Evolutionary conservation across 2,797 vertebrate genomes (phyloP), one percentile per base, ranked within the genome.

Genomic region (Cryptoblepharus egeriae): DNA sequence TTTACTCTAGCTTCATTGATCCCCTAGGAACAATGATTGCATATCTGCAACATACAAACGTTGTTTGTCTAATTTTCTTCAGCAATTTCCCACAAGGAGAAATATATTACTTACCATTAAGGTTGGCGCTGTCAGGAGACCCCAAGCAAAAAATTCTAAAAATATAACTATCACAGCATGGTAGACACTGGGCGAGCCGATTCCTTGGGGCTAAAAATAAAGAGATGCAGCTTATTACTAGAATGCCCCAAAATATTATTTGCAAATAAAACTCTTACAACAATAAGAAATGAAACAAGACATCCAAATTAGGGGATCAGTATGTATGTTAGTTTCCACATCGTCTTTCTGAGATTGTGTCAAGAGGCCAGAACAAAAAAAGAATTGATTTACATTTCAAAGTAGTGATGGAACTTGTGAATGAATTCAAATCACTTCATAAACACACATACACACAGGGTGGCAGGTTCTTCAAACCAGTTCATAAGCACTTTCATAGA

Each of bases 161-260:
- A 99, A 99, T 95, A 99, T 98, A 88, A 99, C 98, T n/a, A 99
- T 97, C 79, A 99, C 98, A 0, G 98, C 98, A 0, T 99, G 98
- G 91, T 96, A 96, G 82, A 99, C 97, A 94, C 94, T 97, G 68
- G 98, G 98, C 69, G 96, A 96, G 77, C 97, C 96, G 75, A 97
- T 96, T 89, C 95, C 96, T 92, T 96, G 96, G 95, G 97, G 96
- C 97, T 98, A 81, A 24, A 88, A 79, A 65, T 88, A 85, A n/a
- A 64, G 88, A 78, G 79, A 60, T 2, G 4, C 86, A 28, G n/a
- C n/a, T 5, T 12, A 58, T 77, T 64, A 82, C 45, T 74, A 24
- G 57, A 85, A 28, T 9, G 73, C 18, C 16, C 28, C 1, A 78
- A 70, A 37, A 35, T 5, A 30, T 30, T 22, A 9, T n/a, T 64